These are phyloP conservation scores for Thamnaconus septentrionalis DNA, from an alignment of 2,113 vertebrate genomes.

Conservation along the genomic window DNA sequence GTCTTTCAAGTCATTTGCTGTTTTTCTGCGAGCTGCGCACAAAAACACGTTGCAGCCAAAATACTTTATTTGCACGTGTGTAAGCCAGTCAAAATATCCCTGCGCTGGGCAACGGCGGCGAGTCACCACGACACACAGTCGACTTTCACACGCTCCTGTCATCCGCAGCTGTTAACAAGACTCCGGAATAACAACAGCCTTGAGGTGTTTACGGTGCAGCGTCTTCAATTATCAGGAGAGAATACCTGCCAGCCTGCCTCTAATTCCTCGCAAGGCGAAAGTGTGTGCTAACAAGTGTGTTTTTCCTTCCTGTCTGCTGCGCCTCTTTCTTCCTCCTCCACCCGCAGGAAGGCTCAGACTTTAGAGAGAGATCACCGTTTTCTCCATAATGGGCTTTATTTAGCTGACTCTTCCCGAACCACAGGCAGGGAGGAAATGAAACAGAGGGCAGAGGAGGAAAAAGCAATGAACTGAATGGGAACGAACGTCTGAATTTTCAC, in stretches of 20 bases:
- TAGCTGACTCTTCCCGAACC: conserved; percentile 48
- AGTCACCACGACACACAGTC: too few relatives aligned
- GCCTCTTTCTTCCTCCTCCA: conserved; percentile 12
- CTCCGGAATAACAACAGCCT: conserved; percentile 70
- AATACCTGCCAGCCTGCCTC: conserved; percentile 64
- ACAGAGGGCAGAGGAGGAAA: not conserved
- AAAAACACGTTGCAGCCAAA: too few relatives aligned
- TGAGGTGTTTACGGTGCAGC: conserved; percentile 69
- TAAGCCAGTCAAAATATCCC: too few relatives aligned
- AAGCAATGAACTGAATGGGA: too few relatives aligned
- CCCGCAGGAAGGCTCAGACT: conserved; percentile 18
- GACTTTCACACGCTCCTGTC: conserved; percentile 47
- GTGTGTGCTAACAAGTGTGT: conserved; percentile 67
- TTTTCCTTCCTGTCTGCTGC: conserved; percentile 55
- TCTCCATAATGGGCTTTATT: conserved; percentile 45
- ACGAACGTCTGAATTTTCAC: too few relatives aligned
- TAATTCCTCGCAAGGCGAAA: conserved; percentile 66
- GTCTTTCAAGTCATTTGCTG: too few relatives aligned
- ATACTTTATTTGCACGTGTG: too few relatives aligned
- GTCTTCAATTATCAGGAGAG: conserved; percentile 74
- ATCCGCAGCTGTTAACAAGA: conserved; percentile 68
- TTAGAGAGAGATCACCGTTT: conserved; percentile 47
- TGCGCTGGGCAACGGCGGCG: too few relatives aligned
- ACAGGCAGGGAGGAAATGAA: too few relatives aligned
- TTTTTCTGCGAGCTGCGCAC: too few relatives aligned